These are phyloP conservation scores for Columba janthina DNA, from an alignment of 2,113 vertebrate species.

Conservation along the genomic window DNA sequence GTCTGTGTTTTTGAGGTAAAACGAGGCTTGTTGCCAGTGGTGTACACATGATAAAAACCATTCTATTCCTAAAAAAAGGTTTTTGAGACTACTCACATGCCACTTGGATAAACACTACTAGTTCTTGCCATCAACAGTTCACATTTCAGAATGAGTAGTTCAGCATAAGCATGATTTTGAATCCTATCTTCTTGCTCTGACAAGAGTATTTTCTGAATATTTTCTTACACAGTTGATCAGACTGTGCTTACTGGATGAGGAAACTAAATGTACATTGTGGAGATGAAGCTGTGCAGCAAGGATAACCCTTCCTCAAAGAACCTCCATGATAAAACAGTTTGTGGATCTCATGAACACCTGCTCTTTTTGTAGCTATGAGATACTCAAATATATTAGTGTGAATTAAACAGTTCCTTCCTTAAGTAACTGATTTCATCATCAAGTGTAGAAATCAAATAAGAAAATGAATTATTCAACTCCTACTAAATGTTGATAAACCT, in stretches of 20 bases:
- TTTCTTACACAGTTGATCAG: not conserved
- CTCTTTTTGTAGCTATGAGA: not conserved
- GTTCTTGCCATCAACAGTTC: not conserved
- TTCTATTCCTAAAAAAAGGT: not conserved
- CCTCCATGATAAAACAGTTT: not conserved
- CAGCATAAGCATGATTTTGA: not conserved
- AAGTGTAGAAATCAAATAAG: not conserved
- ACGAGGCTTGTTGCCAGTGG: rapidly evolving
- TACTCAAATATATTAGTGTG: not conserved
- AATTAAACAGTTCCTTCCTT: not conserved
- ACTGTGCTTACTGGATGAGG: not conserved
- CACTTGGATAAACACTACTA: not conserved
- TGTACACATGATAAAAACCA: rapidly evolving
- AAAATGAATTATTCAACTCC: not conserved
- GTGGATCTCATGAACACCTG: not conserved
- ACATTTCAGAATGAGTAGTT: not conserved
- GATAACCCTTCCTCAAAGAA: not conserved
- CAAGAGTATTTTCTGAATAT: not conserved
- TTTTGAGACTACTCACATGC: not conserved
- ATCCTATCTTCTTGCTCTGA: not conserved
- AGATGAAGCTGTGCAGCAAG: not conserved
- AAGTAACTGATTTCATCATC: not conserved
- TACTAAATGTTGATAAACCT: not conserved
- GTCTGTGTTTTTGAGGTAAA: not conserved
- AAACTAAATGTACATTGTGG: not conserved